Evolutionary conservation across 2,113 vertebrate genomes (phyloP), one percentile per base, ranked within the genome.

Genomic region (Orientallactaga bullata): DNA sequence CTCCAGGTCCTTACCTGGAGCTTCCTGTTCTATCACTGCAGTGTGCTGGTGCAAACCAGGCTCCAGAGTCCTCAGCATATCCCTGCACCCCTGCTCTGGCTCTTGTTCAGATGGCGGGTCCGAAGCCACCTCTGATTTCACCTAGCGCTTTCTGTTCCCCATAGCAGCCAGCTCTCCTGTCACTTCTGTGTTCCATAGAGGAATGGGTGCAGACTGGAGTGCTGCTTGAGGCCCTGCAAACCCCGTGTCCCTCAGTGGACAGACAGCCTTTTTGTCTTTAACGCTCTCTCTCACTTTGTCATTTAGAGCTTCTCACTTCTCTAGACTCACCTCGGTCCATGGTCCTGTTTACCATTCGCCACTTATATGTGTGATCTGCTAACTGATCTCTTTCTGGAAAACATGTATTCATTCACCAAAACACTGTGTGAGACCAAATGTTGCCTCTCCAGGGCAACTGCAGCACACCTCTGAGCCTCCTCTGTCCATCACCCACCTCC

Each of bases 331-430:
- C n/a, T 15, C 4, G 23, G 30, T 39, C 51, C 42, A 2, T 15
- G 18, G 16, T 37, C 78, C 65, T 32, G 30, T 28, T 39, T 85
- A 47, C 35, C 73, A 3, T 82, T 58, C 37, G 69, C 20, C 76
- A 42, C 15, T 60, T 37, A 21, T 28, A n/a, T 51, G 32, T n/a
- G 12, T 32, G 66, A 11, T 66, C 47, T 65, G n/a, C 21, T 85
- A 55, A 28, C 13, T 72, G 16, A 11, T 39, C 37, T 76, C 16
- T 80, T 85, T 72, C 63, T 79, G 65, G 69, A 4, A 90, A 92
- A 85, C 51, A 88, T 79, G 39, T 92, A 55, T 16, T 71, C 47
- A 60, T 5, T 66, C 39, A 11, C 82, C 85, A 90, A 85, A 88
- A 26, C 82, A 51, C 88, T 26, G 2, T 20, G 73, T 23, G 66